Percentiles rank a stretch among this genome's conserved stretches.
phyloP scores from a whole-genome alignment of 2,888 invertebrate genomes.

The Diarsia rubi region DNA sequence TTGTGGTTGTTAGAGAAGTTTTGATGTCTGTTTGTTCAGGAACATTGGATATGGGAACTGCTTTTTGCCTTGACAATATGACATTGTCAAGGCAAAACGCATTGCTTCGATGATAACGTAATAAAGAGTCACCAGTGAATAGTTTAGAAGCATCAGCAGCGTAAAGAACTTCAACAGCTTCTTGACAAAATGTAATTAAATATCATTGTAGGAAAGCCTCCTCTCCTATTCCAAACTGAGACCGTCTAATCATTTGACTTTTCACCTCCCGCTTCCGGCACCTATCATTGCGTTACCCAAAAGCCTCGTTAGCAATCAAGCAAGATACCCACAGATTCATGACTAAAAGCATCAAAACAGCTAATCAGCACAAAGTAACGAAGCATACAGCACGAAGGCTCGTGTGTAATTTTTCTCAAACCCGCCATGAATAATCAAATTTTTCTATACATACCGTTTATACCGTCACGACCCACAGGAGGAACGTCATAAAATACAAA shows the following conservation, averaged over 20 bases:
- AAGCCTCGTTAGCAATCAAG: conserved; percentile 21
- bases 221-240: not conserved
- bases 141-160: not conserved
- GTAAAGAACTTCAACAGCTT: not conserved
- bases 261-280: not conserved
- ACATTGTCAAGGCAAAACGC: too few relatives aligned
- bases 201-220: not conserved
- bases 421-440: conserved; percentile 90
- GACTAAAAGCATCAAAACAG: conserved; percentile 46
- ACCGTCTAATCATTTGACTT: not conserved
- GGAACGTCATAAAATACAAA: conserved; percentile 70
- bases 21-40: conserved; percentile 14
- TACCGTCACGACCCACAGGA: conserved; percentile 71
- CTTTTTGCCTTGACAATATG: not conserved
- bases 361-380: conserved; percentile 70
- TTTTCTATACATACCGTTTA: conserved; percentile 89
- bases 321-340: conserved; percentile 20
- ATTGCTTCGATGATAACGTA: not conserved
- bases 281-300: not conserved
- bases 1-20: conserved; percentile 27
- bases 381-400: conserved; percentile 71
- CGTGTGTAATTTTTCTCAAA: conserved; percentile 87
- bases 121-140: not conserved
- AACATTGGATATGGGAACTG: not conserved
- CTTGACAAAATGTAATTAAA: not conserved